phyloP scores from a whole-genome alignment of 2,113 vertebrate genomes.

The Pteropus alecto region DNA sequence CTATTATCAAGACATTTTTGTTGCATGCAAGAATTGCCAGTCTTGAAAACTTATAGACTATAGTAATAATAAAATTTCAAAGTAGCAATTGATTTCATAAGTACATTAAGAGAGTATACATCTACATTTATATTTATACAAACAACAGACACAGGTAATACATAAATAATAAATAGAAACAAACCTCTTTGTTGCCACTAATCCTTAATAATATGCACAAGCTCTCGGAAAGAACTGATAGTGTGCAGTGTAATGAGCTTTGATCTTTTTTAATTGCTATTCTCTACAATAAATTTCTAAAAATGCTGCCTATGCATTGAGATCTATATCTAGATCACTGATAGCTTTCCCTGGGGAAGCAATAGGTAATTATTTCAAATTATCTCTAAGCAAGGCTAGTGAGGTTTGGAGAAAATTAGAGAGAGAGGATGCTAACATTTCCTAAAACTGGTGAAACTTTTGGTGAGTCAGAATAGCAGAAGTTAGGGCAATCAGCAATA shows the following conservation, averaged over 20 bases:
- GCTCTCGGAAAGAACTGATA: not conserved
- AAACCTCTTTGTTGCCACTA: not conserved
- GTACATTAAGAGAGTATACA: not conserved
- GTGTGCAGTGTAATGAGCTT: not conserved
- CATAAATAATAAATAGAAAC: not conserved
- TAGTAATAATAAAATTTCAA: not conserved
- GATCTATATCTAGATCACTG: not conserved
- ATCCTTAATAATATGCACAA: not conserved
- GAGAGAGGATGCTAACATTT: not conserved
- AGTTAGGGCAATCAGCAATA: not conserved
- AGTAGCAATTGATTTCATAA: constrained; percentile 27
- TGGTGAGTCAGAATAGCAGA: not conserved
- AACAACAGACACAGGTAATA: not conserved
- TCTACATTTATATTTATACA: not conserved
- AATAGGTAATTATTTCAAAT: constrained; percentile 28
- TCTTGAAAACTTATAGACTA: not conserved
- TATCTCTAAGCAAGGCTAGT: not conserved
- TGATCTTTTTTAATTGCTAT: constrained; percentile 6
- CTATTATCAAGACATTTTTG: constrained; percentile 14
- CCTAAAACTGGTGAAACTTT: not conserved
- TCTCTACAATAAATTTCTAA: not conserved
- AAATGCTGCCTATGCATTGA: not conserved
- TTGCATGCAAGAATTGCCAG: not conserved
- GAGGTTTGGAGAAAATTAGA: not conserved
- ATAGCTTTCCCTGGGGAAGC: not conserved